Base-by-base conservation (phyloP, 2,888 invertebrate species). In the Cephalotes varians region DNA sequence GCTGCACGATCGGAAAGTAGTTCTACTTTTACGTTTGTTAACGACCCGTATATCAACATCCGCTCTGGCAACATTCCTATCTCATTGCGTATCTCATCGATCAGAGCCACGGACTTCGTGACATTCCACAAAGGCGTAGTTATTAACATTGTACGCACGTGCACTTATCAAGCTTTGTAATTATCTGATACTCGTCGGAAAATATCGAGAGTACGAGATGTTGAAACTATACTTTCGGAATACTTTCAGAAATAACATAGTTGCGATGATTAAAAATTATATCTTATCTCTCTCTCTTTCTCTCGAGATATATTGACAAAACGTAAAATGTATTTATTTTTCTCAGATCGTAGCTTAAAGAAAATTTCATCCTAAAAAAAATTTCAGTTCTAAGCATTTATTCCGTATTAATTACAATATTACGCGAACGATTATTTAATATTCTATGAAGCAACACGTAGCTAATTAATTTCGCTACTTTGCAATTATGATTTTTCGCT, bases 1-100 rank as follows among this genome's bases (percentile, higher is more conserved):
- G 49, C 40, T 28, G 12, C 5, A 65, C 37, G 37, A 64, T 64
- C 28, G 9, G 37, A 74, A 81, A 81, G 74, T 49, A 54, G 28
- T 6, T 21, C 56, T 76, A 76, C 81, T 81, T 81, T 81, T 81
- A 76, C 49, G 56, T 76, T 76, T 64, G 37, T 65, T 47, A 74
- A n/a, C 54, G 74, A 56, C 18, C 47, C 25, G 54, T 64, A 56
- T 65, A 51, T 64, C 49, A 76, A 65, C 9, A 40, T 49, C 9
- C 15, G 15, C 65, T 65, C n/a, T 28, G 25, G 18, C 12, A 51
- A 37, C 47, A 12, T 74, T 62, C 3, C 34, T 74, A 49, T 28
- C n/a, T n/a, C 37, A 18, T n/a, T 64, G 49, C 18, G 49, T 15
- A 12, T 49, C 60, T 12, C 7, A 62, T 18, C 64, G 34, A 12